Evolutionary conservation across 2,113 vertebrate species (phyloP), one percentile per base, ranked within the genome.

Genomic region (Budorcas taxicolor): DNA sequence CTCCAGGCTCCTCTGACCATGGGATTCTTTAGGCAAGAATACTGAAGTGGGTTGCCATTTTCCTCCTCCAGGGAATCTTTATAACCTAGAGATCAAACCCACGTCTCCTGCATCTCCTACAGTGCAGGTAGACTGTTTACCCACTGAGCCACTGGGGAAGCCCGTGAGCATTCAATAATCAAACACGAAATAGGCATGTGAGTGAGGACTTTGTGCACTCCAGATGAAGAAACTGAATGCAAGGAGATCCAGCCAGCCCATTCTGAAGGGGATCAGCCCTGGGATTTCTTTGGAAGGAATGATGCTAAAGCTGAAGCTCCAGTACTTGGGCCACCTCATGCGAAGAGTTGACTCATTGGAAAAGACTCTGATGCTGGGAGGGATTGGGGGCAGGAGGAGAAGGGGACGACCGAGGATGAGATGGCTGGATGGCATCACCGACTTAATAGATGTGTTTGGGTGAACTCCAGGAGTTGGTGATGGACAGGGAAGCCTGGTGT

Each of bases 101-200:
- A 5, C n/a, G 12, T 71, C 19, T 23, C n/a, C 10, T 12, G 67
- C 67, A 1, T 40, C 67, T 12, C 67, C n/a, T 23, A 3, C 10
- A 21, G 12, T 23, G 67, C 67, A 40, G n/a, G 67, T 1, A 40
- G n/a, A 23, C n/a, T 21, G n/a, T 12, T 36, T 6, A 23, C 67
- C n/a, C 19, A 40, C 19, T 23, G n/a, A 40, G n/a, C 19, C n/a
- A 6, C 0, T 40, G n/a, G 1, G 10, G n/a, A 23, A 71, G 67
- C 19, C n/a, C 0, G 0, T 71, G 40, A 71, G 12, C n/a, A 86
- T 55, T 62, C 25, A 74, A 40, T 21, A 86, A 53, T 78, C n/a
- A 95, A 93, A 91, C 45, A 60, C 6, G 83, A 85, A 78, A 21
- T n/a, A n/a, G 10, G 13, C 74, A 67, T 47, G 57, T 29, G 27